Percentiles rank a stretch among this genome's conserved stretches.
These are phyloP conservation scores for Holotrichia oblita DNA, from an alignment of 1,140 invertebrate genomes.

Conservation along the genomic window DNA sequence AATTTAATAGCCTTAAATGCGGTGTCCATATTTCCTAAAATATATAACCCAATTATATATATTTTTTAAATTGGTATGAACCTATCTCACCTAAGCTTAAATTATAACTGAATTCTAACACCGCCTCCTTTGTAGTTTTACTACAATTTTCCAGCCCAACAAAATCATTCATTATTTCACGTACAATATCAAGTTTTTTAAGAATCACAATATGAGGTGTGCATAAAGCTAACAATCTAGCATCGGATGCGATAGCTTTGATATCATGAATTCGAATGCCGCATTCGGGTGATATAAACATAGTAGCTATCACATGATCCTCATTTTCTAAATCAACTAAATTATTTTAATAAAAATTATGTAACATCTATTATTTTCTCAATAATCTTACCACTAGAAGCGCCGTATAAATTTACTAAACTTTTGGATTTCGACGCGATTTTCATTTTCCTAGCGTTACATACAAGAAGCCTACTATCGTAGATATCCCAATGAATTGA, in stretches of 20 bases:
- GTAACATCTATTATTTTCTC: background rate
- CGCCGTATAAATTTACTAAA: slow-evolving; percentile 41
- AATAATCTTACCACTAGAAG: slow-evolving; percentile 11
- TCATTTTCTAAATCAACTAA: slow-evolving; percentile 49
- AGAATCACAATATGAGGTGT: slow-evolving; percentile 75
- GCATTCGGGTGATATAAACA: slow-evolving; percentile 76
- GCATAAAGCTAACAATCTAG: slow-evolving; percentile 68
- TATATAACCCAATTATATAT: no score
- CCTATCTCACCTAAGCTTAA: slow-evolving; percentile 75
- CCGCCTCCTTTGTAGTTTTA: slow-evolving; percentile 77
- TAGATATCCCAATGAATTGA: slow-evolving; percentile 76
- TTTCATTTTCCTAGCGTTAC: slow-evolving; percentile 71
- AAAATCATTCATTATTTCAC: slow-evolving; percentile 88
- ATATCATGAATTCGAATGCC: slow-evolving; percentile 79
- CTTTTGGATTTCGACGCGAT: slow-evolving; percentile 43
- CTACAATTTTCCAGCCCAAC: slow-evolving; percentile 85
- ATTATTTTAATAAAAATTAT: slow-evolving; percentile 1
- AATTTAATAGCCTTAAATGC: slow-evolving; percentile 94
- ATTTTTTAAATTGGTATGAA: no score
- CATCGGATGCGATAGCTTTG: slow-evolving; percentile 61
- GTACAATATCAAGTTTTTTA: slow-evolving; percentile 68
- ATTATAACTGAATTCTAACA: slow-evolving; percentile 94
- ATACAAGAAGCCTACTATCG: slow-evolving; percentile 77
- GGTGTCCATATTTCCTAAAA: slow-evolving; percentile 89
- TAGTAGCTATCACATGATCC: slow-evolving; percentile 68